Evolutionary conservation across 2,113 vertebrate species (phyloP), one percentile per base, ranked within the genome.

Genomic region (Cricetomys ansorgei): DNA sequence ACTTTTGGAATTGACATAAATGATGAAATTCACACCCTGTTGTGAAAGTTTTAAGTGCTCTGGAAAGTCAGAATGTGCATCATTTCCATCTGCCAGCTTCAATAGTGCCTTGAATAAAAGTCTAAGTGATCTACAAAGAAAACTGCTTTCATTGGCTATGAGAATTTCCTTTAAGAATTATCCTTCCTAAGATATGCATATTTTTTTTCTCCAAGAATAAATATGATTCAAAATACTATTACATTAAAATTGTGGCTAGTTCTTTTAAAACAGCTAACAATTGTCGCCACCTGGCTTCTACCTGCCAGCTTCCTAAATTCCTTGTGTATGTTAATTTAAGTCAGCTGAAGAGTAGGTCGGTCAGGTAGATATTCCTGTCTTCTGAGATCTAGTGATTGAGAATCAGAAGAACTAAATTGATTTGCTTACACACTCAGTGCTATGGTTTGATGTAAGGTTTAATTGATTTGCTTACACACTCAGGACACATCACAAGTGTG

Each of bases 1-100:
- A n/a, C 48, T 93, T 59, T 92, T 69, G 85, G 84, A 95, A 94
- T 72, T 81, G 69, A 91, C 50, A 89, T 45, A 87, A 94, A 79
- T 84, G 91, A 9, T 90, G 37, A 93, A 95, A 92, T 62, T 81
- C 37, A 76, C 2, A 50, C 5, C 34, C 8, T 65, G 37, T 62
- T 59, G 91, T 73, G 19, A 94, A 91, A 88, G 80, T 94, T 91
- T 88, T 73, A 75, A 95, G 79, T 96, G 55, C 6, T 50, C 48
- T 88, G 29, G 45, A 96, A 93, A 93, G 67, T 85, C 23, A 83
- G 27, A 9, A 9, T 59, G 23, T 85, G 57, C 55, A 65, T 25
- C 67, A 75, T 84, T 96, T 87, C 83, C 19, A 92, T 67, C 80
- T 92, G 91, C 13, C 7, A 95, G 19, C 12, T 89, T 76, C 92